Evolutionary conservation across 2,113 vertebrate genomes (phyloP).

Genomic region (Xiphophorus maculatus): DNA sequence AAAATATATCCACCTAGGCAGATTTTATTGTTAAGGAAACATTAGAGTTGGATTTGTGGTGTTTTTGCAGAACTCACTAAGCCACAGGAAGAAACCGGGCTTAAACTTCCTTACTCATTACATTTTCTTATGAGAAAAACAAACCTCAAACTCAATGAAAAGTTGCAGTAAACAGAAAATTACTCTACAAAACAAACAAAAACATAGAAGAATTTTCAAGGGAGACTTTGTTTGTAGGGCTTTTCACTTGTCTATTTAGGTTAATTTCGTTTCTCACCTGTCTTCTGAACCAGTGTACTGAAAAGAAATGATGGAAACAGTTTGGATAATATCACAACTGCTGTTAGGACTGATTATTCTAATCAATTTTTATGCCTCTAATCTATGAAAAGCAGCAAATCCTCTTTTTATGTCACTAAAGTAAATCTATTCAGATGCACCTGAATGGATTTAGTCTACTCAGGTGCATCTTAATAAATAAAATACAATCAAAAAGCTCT

Average conservation of each 20-base stretch:
- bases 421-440: too few relatives aligned
- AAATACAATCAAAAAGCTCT: neutral
- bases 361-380: neutral
- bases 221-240: neutral
- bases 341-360: neutral
- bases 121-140: constrained; percentile 17
- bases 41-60: constrained; percentile 38
- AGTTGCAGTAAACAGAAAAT: neutral
- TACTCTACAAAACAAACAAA: neutral
- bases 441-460: too few relatives aligned
- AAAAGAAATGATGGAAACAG: neutral
- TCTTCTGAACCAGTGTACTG: neutral
- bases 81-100: neutral
- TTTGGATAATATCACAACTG: neutral
- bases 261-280: neutral
- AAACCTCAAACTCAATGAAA: constrained; percentile 12
- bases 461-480: neutral
- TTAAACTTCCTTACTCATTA: constrained; percentile 8
- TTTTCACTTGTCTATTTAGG: too few relatives aligned
- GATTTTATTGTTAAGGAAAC: constrained; percentile 45
- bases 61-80: constrained; percentile 34
- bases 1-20: constrained; percentile 15
- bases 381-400: neutral
- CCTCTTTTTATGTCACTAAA: neutral
- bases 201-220: neutral